Evolutionary conservation across 2,888 invertebrate species (phyloP).

Genomic region (Nipponacmea schrenckii): DNA sequence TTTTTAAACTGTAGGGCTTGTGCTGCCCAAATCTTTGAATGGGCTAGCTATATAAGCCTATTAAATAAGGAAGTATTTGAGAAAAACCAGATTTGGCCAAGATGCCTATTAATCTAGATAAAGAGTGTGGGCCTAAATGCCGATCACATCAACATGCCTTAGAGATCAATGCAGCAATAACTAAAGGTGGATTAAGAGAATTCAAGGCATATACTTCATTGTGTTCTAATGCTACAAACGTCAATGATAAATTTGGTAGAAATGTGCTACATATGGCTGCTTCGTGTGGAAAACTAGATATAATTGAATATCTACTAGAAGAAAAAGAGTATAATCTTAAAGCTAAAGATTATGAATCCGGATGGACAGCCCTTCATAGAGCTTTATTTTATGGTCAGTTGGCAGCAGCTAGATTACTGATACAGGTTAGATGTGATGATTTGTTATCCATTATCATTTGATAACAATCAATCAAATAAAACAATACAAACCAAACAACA

Average conservation of each 20-base stretch:
- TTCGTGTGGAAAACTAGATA: slow-evolving; percentile 77
- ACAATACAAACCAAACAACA: too few relatives aligned
- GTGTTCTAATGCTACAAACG: slow-evolving; percentile 57
- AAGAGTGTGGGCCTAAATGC: slow-evolving; percentile 62
- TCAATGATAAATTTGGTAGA: slow-evolving; percentile 73
- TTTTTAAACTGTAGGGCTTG: slow-evolving; percentile 24
- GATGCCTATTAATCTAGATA: slow-evolving; percentile 43
- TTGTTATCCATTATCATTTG: background rate
- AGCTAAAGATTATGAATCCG: slow-evolving; percentile 78
- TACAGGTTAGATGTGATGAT: slow-evolving; percentile 72
- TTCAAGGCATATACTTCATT: slow-evolving; percentile 56
- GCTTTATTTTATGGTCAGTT: slow-evolving; percentile 86
- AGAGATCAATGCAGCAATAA: slow-evolving; percentile 62
- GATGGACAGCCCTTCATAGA: slow-evolving; percentile 84
- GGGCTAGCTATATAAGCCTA: slow-evolving; percentile 21
- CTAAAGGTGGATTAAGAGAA: slow-evolving; percentile 55
- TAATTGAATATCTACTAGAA: slow-evolving; percentile 81
- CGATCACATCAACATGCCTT: slow-evolving; percentile 65
- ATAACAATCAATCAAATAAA: background rate
- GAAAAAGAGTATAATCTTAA: slow-evolving; percentile 75
- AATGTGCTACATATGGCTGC: slow-evolving; percentile 83
- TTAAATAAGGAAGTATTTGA: background rate
- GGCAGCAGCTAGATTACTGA: slow-evolving; percentile 77
- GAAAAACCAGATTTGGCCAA: background rate
- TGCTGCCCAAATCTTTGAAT: slow-evolving; percentile 32